These are phyloP conservation scores for Campaea margaritaria DNA, from an alignment of 2,888 invertebrate genomes.

Conservation along the genomic window DNA sequence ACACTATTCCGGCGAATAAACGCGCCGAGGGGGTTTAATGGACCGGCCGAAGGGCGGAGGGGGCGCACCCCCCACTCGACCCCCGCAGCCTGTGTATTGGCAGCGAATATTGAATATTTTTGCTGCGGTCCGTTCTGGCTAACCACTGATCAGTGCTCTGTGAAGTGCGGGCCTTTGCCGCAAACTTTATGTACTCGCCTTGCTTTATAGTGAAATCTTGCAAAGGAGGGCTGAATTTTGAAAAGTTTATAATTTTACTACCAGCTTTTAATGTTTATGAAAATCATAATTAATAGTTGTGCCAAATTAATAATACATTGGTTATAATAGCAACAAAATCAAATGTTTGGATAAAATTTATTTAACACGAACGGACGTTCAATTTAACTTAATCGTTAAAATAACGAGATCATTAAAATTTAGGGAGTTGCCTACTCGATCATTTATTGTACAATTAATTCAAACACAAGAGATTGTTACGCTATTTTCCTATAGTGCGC, in stretches of 20 bases:
- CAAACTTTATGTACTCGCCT: slow-evolving; percentile 48
- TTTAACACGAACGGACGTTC: no score
- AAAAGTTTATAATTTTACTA: not conserved
- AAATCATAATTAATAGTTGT: no score
- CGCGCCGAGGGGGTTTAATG: slow-evolving; percentile 73
- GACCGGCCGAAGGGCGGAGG: slow-evolving; percentile 57
- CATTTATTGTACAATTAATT: no score
- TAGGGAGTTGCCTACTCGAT: no score
- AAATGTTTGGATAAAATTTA: no score
- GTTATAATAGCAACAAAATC: no score
- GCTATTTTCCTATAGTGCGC: no score
- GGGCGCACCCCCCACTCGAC: slow-evolving; percentile 41
- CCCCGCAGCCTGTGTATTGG: slow-evolving; percentile 62
- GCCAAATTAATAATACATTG: no score
- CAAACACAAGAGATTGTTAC: no score
- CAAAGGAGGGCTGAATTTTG: not conserved
- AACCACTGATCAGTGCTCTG: slow-evolving; percentile 71
- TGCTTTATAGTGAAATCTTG: slow-evolving; percentile 17
- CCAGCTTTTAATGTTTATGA: no score
- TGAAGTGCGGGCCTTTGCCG: slow-evolving; percentile 54
- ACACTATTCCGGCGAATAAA: slow-evolving; percentile 82
- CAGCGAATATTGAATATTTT: slow-evolving; percentile 80
- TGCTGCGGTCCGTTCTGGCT: slow-evolving; percentile 61
- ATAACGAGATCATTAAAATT: no score
- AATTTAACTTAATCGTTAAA: no score